These are phyloP conservation scores for Xenus cinereus DNA, from an alignment of 2,113 vertebrate species.

Conservation along the genomic window DNA sequence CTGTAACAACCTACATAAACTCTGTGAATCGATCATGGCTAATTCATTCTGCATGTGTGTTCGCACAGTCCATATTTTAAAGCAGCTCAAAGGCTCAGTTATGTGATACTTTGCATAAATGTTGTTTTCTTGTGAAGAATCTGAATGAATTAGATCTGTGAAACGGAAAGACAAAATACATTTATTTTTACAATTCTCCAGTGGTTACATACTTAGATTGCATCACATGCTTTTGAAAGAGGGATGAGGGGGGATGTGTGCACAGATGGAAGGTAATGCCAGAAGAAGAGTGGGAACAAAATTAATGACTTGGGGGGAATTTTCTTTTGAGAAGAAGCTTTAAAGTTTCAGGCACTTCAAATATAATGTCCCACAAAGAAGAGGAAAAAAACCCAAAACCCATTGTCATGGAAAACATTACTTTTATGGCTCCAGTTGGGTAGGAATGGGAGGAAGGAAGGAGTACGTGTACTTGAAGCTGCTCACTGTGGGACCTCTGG, in stretches of 20 bases:
- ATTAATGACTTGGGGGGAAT: not conserved
- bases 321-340: not conserved
- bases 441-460: not conserved
- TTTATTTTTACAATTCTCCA: not conserved
- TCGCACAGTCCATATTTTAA: not conserved
- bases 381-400: not conserved
- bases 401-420: not conserved
- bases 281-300: not conserved
- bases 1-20: not conserved
- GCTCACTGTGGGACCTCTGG: not conserved
- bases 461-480: not conserved
- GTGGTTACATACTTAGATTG: not conserved
- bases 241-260: not conserved
- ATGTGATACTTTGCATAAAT: not conserved
- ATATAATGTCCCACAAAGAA: not conserved
- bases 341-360: not conserved
- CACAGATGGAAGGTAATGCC: not conserved
- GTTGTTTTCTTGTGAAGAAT: not conserved
- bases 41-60: not conserved
- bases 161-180: not conserved
- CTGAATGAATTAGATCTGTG: not conserved
- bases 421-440: not conserved
- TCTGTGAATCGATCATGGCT: not conserved
- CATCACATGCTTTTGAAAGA: not conserved
- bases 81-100: not conserved